Evolutionary conservation across 2,113 vertebrate genomes (phyloP), one percentile per base, ranked within the genome.

Genomic region (Ammospiza caudacuta): DNA sequence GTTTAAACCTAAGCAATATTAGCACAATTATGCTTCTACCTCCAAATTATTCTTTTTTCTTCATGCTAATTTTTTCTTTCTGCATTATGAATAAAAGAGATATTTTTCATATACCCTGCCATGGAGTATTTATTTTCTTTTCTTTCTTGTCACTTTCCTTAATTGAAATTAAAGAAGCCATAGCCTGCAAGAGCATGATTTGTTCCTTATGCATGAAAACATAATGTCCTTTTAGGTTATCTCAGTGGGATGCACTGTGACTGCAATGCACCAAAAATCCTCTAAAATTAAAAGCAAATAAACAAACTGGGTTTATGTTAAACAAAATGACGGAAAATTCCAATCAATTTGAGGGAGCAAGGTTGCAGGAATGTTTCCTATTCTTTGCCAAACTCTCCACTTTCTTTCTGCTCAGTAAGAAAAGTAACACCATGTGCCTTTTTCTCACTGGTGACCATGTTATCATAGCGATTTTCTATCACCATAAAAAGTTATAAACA

Each of bases 281-380:
- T 77, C 37, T 64, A 47, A 86, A 94, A 94, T 83, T 81, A 94
- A 95, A 94, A 90, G 33, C 75, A 88, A 95, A 92, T 80, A 94
- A 89, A 77, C 41, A 57, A 70, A 46, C 35, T 44, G 46, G 6
- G 20, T 83, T 91, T 69, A 51, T 12, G 28, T 86, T 83, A 93
- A 93, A 88, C 11, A 78, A 96, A 95, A 89, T 35, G 81, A 47
- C 8, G 11, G 87, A 95, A 93, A 91, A 68, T 46, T 91, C 76
- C 46, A 66, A 51, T 90, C 66, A 55, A 63, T 82, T 82, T 54
- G 80, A 49, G 66, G 76, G 23, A 68, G 24, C 0, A 11, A 82
- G 29, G 49, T 87, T 83, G 68, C 46, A 90, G 63, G 49, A 82
- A 54, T 19, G 6, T n/a, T 67, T 58, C 23, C 17, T 46, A 11